Evolutionary conservation across 1,140 invertebrate species (phyloP), one percentile per base, ranked within the genome.

Genomic region (Saxidomus purpurata): DNA sequence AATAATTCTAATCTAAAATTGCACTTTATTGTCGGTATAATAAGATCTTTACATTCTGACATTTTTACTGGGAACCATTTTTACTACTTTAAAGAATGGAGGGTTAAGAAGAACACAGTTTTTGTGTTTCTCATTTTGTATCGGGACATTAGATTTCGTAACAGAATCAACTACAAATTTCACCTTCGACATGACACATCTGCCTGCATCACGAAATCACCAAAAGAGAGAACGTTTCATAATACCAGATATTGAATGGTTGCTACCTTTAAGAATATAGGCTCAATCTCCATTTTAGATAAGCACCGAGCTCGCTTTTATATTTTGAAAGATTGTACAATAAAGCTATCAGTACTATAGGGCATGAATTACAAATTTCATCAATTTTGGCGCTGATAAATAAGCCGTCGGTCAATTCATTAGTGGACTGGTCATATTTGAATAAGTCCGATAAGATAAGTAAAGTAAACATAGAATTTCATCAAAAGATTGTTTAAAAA

Each of bases 351-450:
- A 71, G 34, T 38, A 11, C 9, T 71, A 71, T 71, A 19, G 1
- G 19, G 3, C 28, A 71, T 71, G 67, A 71, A 71, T 71, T 71
- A 71, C 67, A 71, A 36, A 71, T 71, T 71, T 71, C 67, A 38
- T 38, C 67, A 71, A 71, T 38, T 71, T 71, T 40, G 17, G 31
- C 36, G 34, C 67, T 71, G 67, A 71, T 71, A 71, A 71, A 40
- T 71, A 71, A 71, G 1, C 67, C 67, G 67, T 36, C 36, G 34
- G 67, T 71, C 67, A 71, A 71, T 71, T 71, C 67, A 71, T 71
- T 38, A 71, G 6, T 31, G 1, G 34, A 38, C 34, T 71, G 36
- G 13, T 11, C 67, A 71, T 40, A 71, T 36, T 71, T 71, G 67
- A 71, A 71, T 36, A 38, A 36, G 15, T 15, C 67, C 19, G 67